These are phyloP conservation scores for Xestia rhomboidea DNA, from an alignment of 2,888 invertebrate species.

Conservation along the genomic window DNA sequence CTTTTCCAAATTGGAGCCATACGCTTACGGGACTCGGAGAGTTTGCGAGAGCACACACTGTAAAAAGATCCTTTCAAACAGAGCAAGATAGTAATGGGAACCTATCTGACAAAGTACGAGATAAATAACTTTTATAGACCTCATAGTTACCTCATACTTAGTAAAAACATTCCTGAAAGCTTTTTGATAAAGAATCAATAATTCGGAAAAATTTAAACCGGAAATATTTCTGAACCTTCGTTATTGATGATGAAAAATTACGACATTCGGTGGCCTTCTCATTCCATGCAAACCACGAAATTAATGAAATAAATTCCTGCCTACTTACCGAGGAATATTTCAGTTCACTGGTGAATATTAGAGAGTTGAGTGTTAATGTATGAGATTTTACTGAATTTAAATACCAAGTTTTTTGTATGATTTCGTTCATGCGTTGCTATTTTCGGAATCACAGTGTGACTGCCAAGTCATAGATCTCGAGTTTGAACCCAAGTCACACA, in stretches of 20 bases:
- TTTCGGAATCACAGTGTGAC: background rate
- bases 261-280: background rate
- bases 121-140: background rate
- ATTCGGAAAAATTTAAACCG: background rate
- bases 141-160: background rate
- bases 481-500: too few relatives aligned
- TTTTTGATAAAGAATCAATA: too few relatives aligned
- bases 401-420: background rate
- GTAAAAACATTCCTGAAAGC: background rate
- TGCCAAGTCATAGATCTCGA: too few relatives aligned
- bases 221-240: background rate
- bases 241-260: slow-evolving; percentile 14
- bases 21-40: too few relatives aligned
- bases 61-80: background rate
- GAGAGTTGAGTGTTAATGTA: background rate
- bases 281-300: background rate
- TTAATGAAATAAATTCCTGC: slow-evolving; percentile 41
- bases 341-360: background rate
- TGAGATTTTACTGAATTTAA: background rate
- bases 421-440: background rate
- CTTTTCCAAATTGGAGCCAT: background rate
- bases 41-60: background rate
- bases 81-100: background rate
- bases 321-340: slow-evolving; percentile 12
- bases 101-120: background rate